A percentile compares a stretch with the other conserved stretches of the same genome.
Evolutionary conservation across 2,113 vertebrate species (phyloP).

Genomic region (Helogale parvula): DNA sequence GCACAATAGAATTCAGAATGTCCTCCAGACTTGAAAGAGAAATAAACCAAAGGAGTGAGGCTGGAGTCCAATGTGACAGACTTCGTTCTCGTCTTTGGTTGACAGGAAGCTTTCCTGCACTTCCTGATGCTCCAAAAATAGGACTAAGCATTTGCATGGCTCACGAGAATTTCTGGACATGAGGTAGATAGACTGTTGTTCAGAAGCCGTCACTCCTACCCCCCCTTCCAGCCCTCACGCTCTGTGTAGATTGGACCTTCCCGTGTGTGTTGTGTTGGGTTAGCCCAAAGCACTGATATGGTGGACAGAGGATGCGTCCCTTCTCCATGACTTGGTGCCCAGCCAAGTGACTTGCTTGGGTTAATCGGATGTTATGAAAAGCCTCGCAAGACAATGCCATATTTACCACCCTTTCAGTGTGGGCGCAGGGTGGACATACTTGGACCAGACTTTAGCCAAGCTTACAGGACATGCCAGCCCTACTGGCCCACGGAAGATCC

Average conservation of each 20-base stretch:
- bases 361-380: not conserved
- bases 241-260: not conserved
- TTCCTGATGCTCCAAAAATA: not conserved
- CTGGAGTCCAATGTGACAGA: not conserved
- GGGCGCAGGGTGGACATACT: accelerated
- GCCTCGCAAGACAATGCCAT: no score
- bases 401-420: accelerated
- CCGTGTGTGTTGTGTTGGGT: accelerated
- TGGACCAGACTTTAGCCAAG: not conserved
- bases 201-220: not conserved
- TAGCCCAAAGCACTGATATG: not conserved
- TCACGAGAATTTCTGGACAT: not conserved
- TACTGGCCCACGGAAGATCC: not conserved
- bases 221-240: accelerated
- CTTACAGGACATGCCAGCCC: accelerated
- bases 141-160: no score
- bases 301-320: accelerated
- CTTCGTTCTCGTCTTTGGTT: not conserved
- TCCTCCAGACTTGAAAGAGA: slow-evolving; percentile 10
- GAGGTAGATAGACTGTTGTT: not conserved
- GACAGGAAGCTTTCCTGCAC: not conserved
- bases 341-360: not conserved
- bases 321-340: not conserved
- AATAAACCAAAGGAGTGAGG: not conserved
- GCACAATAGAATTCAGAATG: slow-evolving; percentile 11